phyloP scores from a whole-genome alignment of 2,797 vertebrate genomes.

The Tarsius wallacei region DNA sequence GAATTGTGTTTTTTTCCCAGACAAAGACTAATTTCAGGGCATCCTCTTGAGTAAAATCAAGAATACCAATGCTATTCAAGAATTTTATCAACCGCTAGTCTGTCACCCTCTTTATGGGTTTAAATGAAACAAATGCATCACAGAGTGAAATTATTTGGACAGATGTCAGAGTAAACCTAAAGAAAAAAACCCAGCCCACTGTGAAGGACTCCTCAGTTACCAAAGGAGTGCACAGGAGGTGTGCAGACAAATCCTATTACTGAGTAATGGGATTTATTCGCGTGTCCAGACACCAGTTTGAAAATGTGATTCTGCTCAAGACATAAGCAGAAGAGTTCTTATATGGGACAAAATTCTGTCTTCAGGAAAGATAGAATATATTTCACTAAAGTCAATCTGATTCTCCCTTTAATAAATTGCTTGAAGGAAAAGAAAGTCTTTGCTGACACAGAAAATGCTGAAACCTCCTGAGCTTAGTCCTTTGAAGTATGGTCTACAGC shows the following conservation, averaged over 20 bases:
- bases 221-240: conserved; percentile 88
- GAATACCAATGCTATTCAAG: conserved; percentile 56
- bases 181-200: conserved; percentile 80
- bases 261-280: conserved; percentile 89
- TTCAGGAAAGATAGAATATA: conserved; percentile 86
- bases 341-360: conserved; percentile 86
- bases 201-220: conserved; percentile 87
- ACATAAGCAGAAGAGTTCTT: conserved; percentile 84
- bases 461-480: conserved; percentile 52
- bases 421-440: conserved; percentile 84
- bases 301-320: conserved; percentile 88
- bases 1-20: conserved; percentile 44
- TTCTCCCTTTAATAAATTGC: conserved; percentile 77
- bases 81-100: conserved; percentile 62
- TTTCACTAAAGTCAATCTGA: conserved; percentile 86
- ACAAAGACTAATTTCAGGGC: conserved; percentile 49
- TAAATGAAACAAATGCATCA: conserved; percentile 83
- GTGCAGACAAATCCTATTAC: conserved; percentile 92
- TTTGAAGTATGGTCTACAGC: conserved; percentile 68
- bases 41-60: conserved; percentile 58
- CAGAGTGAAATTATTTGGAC: conserved; percentile 86
- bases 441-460: conserved; percentile 78
- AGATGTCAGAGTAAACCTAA: conserved; percentile 86
- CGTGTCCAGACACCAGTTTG: conserved; percentile 86
- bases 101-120: conserved; percentile 74